phyloP scores from a whole-genome alignment of 2,888 invertebrate genomes.

The Erpobdella octoculata region DNA sequence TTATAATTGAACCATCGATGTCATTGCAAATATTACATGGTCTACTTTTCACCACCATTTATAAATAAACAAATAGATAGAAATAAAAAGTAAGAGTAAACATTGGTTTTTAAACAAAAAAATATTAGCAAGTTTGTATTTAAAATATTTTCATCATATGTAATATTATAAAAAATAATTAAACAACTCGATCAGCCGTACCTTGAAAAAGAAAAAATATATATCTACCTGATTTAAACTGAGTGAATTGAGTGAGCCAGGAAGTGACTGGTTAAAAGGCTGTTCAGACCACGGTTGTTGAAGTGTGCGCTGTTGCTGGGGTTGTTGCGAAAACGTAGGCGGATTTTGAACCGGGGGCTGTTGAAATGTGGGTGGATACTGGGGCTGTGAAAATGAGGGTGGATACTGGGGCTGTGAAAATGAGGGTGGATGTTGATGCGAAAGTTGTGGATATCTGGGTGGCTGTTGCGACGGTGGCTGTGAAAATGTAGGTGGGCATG shows the following conservation, averaged over 20 bases:
- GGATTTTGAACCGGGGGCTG: background rate
- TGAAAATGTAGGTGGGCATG: background rate
- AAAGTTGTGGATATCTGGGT: background rate
- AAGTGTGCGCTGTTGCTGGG: background rate
- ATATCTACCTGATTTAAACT: no score
- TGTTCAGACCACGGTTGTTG: background rate
- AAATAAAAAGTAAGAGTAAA: background rate
- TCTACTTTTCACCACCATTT: no score
- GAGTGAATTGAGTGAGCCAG: no score
- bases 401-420: background rate
- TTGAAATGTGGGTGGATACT: background rate
- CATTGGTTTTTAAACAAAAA: background rate
- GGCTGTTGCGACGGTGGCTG: background rate
- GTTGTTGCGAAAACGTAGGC: background rate
- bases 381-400: slow-evolving; percentile 3
- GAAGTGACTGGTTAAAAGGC: slow-evolving; percentile 1
- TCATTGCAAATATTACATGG: no score
- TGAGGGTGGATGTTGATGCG: background rate
- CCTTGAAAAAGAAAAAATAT: no score
- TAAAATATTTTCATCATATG: no score
- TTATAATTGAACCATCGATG: background rate
- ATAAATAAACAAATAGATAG: background rate
- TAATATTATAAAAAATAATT: no score
- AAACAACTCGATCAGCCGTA: no score
- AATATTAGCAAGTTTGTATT: no score